A percentile compares a stretch with the other conserved stretches of the same genome.
Evolutionary conservation across 2,113 vertebrate genomes (phyloP).

Genomic region (Podocnemis expansa): DNA sequence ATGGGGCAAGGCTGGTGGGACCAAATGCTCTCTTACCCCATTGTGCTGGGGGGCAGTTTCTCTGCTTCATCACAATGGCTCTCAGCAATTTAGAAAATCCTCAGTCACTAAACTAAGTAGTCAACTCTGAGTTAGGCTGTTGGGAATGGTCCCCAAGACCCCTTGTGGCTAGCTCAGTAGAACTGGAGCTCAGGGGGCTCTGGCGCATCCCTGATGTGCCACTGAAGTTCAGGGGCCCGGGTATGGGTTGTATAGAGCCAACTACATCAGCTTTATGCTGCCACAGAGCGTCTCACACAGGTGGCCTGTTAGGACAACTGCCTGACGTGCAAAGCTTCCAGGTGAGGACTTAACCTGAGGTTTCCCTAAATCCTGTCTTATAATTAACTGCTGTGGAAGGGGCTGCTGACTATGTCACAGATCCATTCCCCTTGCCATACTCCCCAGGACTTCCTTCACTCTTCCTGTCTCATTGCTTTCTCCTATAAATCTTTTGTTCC

Average conservation of each 20-base stretch:
- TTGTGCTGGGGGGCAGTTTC: too few species aligned
- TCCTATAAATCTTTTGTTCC: not conserved
- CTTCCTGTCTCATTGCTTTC: rapidly evolving
- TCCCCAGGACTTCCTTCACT: not conserved
- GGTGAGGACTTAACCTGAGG: rapidly evolving
- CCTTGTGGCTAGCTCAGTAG: rapidly evolving
- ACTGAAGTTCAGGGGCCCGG: not conserved
- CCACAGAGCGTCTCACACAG: not conserved
- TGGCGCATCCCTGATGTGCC: rapidly evolving
- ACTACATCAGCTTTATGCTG: not conserved
- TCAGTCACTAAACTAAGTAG: too few species aligned
- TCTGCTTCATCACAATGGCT: too few species aligned
- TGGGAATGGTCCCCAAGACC: not conserved
- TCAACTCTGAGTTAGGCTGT: rapidly evolving
- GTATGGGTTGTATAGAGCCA: not conserved
- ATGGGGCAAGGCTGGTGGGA: too few species aligned
- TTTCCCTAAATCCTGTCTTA: rapidly evolving
- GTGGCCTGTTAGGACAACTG: not conserved
- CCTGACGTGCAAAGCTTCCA: not conserved
- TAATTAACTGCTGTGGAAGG: not conserved
- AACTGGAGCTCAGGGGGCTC: rapidly evolving
- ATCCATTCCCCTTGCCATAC: rapidly evolving
- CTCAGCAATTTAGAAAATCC: too few species aligned
- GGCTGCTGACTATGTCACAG: rapidly evolving
- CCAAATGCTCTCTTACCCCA: too few species aligned